phyloP scores from a whole-genome alignment of 2,888 invertebrate genomes.

The Cerastis leucographa region DNA sequence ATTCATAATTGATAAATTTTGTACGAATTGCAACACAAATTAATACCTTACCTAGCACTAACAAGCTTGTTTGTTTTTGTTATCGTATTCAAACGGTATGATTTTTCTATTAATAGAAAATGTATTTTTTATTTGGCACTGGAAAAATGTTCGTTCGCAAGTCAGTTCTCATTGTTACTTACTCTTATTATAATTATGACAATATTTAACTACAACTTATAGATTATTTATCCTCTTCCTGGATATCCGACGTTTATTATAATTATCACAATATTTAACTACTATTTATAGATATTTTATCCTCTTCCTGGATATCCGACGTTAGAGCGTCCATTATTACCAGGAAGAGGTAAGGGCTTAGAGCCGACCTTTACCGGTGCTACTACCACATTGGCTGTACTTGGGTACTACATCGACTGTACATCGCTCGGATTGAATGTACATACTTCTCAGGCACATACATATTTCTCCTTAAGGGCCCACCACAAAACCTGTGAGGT shows the following conservation, averaged over 20 bases:
- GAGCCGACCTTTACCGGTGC: neutral
- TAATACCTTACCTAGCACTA: neutral
- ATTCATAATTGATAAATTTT: neutral
- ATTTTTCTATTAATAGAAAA: slow-evolving; percentile 68
- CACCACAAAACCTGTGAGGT: neutral
- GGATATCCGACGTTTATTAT: neutral
- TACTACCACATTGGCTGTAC: neutral
- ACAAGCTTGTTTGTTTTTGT: slow-evolving; percentile 39
- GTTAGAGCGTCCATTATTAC: neutral
- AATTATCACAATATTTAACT: neutral
- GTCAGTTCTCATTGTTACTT: slow-evolving; percentile 47
- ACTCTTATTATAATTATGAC: neutral
- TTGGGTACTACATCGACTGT: no score
- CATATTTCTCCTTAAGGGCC: neutral
- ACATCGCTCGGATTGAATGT: no score
- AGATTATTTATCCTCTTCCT: neutral
- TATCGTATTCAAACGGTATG: slow-evolving; percentile 62
- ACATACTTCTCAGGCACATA: neutral
- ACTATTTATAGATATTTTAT: neutral
- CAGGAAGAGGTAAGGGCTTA: neutral
- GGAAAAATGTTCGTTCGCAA: slow-evolving; percentile 37
- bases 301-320: neutral
- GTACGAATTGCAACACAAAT: neutral
- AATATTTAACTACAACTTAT: neutral
- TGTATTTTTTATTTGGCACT: slow-evolving; percentile 73